These are phyloP conservation scores for Torymus aiolomorphi DNA, from an alignment of 2,888 invertebrate species.

Conservation along the genomic window DNA sequence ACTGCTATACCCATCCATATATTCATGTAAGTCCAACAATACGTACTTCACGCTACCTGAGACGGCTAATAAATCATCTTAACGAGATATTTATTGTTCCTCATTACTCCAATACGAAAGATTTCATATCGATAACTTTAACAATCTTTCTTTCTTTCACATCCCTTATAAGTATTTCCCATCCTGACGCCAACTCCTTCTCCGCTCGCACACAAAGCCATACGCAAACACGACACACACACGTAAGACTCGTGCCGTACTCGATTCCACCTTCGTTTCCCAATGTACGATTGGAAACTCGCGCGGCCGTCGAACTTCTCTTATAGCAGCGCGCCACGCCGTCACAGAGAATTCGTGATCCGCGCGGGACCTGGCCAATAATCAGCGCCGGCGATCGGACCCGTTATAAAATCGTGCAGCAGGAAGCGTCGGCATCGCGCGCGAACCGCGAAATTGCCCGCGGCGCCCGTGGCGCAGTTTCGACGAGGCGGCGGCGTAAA, in stretches of 20 bases:
- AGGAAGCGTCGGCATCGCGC: constrained; percentile 24
- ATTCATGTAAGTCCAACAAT: neutral
- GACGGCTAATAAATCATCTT: constrained; percentile 21
- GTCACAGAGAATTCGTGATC: constrained; percentile 49
- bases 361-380: neutral
- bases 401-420: constrained; percentile 33
- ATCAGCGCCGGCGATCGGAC: constrained; percentile 40
- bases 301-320: constrained; percentile 1
- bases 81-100: constrained; percentile 38
- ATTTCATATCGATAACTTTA: constrained; percentile 23
- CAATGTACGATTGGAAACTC: constrained; percentile 14
- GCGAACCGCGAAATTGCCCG: constrained; percentile 11
- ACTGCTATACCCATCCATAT: neutral
- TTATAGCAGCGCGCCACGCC: neutral
- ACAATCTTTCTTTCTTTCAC: constrained; percentile 11
- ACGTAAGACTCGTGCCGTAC: too few relatives aligned
- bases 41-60: neutral
- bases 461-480: neutral
- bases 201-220: neutral
- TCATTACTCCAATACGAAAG: neutral
- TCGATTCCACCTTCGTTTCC: neutral
- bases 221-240: too few relatives aligned
- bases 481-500: neutral
- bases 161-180: neutral
- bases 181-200: neutral